These are phyloP conservation scores for Ptychodera flava DNA, from an alignment of 35 echinoderm and acorn worm species.

Conservation along the genomic window DNA sequence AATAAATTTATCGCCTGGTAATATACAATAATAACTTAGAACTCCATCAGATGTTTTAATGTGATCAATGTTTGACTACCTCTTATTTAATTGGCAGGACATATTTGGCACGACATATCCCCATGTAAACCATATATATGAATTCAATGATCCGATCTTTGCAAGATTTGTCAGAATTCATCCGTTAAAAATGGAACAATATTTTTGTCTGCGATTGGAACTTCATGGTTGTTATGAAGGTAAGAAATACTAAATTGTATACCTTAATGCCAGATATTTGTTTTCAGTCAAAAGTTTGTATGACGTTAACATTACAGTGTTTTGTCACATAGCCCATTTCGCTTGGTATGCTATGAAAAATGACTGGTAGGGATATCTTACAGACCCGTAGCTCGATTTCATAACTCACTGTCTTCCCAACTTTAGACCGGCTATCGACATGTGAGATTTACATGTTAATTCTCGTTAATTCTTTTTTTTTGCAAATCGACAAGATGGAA, in stretches of 20 bases:
- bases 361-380: too few relatives aligned
- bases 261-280: too few relatives aligned
- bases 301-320: neutral
- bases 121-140: neutral
- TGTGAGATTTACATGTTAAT: too few relatives aligned
- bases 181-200: neutral
- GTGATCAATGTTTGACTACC: too few relatives aligned
- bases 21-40: too few relatives aligned
- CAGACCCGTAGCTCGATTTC: too few relatives aligned
- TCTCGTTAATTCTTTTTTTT: too few relatives aligned
- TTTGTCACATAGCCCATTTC: neutral
- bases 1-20: neutral
- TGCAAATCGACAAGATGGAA: too few relatives aligned
- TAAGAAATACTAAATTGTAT: neutral
- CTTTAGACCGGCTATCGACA: too few relatives aligned
- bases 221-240: neutral
- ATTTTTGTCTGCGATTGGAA: neutral
- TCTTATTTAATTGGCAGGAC: neutral
- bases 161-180: neutral
- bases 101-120: neutral
- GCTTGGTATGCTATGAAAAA: too few relatives aligned
- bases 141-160: neutral
- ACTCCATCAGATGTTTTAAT: too few relatives aligned
- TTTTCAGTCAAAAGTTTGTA: neutral
- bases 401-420: neutral